phyloP scores from a whole-genome alignment of 2,113 vertebrate species.

The Lichenostomus cassidix region DNA sequence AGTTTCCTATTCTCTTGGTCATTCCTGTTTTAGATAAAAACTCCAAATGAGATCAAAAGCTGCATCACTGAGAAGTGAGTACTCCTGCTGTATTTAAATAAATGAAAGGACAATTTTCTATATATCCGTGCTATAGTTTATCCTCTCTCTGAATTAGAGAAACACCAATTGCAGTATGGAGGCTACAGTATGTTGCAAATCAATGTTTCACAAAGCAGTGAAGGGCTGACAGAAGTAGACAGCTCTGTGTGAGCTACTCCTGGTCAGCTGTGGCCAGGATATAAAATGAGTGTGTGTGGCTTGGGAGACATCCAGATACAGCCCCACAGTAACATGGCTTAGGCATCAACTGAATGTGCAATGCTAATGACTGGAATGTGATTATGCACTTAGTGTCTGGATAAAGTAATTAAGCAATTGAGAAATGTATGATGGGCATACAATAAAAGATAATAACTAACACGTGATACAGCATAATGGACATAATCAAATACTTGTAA shows the following conservation, averaged over 20 bases:
- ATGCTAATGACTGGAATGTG: not conserved
- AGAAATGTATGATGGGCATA: constrained; percentile 1
- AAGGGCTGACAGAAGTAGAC: not conserved
- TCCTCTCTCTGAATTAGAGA: not conserved
- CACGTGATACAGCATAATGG: not conserved
- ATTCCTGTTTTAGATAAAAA: not conserved
- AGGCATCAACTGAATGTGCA: not conserved
- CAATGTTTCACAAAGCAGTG: not conserved
- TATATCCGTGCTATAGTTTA: not conserved
- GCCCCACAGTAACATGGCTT: not conserved
- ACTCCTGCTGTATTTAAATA: not conserved
- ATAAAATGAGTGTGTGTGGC: not conserved
- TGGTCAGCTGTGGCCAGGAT: not conserved
- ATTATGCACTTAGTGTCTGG: constrained; percentile 14
- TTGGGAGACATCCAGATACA: not conserved
- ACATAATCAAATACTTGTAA: constrained; percentile 25
- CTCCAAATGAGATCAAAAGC: not conserved
- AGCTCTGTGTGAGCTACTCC: not conserved
- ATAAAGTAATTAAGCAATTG: constrained; percentile 21
- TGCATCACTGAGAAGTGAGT: not conserved
- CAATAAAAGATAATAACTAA: constrained; percentile 12
- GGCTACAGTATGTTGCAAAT: not conserved
- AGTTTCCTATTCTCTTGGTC: not conserved
- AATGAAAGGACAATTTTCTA: not conserved
- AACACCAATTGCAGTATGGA: not conserved